Base-by-base conservation (phyloP, 2,888 invertebrate genomes). In the Aleiodes testaceus region DNA sequence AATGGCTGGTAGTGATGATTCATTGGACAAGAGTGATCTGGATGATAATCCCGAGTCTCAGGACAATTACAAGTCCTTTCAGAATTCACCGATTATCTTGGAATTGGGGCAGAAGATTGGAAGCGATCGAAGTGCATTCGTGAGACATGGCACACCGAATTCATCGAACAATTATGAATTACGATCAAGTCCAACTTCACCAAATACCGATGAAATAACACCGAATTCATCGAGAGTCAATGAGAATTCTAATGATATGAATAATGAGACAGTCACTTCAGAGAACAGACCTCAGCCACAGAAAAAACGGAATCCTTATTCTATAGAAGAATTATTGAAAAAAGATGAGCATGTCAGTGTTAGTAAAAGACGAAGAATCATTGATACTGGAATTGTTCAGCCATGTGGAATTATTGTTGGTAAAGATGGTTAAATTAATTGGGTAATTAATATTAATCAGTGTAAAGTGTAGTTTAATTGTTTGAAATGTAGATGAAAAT, bases 281-380 rank as follows among this genome's bases (percentile, higher is more conserved):
- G 79, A 79, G 14, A 77, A 78, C 59, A 70, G 74, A 16, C 75
- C 75, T 1, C 70, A 63, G 49, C 80, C 77, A 12, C 81, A 84
- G 36, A 90, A 90, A 76, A 93, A 95, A 85, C 91, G 93, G 74
- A 95, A 95, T 84, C 95, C 95, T 0, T 96, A 96, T 83, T 95
- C 95, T 1, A 96, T 96, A 82, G 96, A 95, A 79, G 96, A 96
- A 82, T 86, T 96, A 7, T 84, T 96, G 30, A 96, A 95, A 83
- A 95, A 95, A 79, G 95, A 95, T 0, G 93, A 92, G 75, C 93
- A 92, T 82, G 91, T 91, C 79, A 87, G 88, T 9, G 77, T 77
- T 55, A 77, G 79, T 12, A 86, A 85, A 69, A 83, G 87, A 81
- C 86, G 81, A 50, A 83, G 84, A 86, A 86, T 82, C 84, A 88